phyloP scores from a whole-genome alignment of 2,888 invertebrate species.

The Melolontha melolontha region DNA sequence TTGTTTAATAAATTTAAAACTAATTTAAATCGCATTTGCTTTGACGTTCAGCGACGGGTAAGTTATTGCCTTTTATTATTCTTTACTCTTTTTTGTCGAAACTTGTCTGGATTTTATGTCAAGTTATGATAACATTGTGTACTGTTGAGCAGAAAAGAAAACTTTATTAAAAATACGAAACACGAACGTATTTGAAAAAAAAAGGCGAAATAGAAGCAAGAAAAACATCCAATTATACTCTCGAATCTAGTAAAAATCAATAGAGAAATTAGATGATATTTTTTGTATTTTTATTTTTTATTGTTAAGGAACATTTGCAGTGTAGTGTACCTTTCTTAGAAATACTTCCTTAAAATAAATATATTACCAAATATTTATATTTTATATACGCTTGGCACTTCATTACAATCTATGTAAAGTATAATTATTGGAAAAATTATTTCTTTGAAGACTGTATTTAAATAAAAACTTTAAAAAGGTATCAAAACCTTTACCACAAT shows the following conservation, averaged over 20 bases:
- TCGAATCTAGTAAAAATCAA: slow-evolving; percentile 8
- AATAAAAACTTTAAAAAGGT: no score
- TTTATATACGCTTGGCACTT: no score
- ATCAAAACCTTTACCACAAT: no score
- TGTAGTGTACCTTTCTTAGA: no score
- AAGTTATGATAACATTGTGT: slow-evolving; percentile 41
- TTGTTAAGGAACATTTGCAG: no score
- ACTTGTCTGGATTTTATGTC: slow-evolving; percentile 37
- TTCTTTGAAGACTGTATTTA: no score
- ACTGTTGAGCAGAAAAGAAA: slow-evolving; percentile 26
- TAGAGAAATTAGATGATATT: background rate
- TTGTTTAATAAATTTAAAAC: slow-evolving; percentile 53
- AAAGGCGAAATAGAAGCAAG: slow-evolving; percentile 16
- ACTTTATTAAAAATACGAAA: slow-evolving; percentile 36
- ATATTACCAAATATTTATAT: no score
- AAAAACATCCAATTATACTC: background rate
- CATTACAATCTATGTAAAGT: no score
- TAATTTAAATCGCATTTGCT: slow-evolving; percentile 57
- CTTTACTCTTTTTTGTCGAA: slow-evolving; percentile 47
- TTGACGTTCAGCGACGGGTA: slow-evolving; percentile 55
- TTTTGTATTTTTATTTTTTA: slow-evolving; percentile 5
- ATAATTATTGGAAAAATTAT: no score
- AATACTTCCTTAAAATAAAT: no score
- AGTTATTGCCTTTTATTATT: slow-evolving; percentile 55
- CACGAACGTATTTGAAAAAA: slow-evolving; percentile 15